A percentile compares a stretch with the other conserved stretches of the same genome.
These are phyloP conservation scores for Dinothrombium tinctorium DNA, from an alignment of 1,140 invertebrate genomes.

Conservation along the genomic window DNA sequence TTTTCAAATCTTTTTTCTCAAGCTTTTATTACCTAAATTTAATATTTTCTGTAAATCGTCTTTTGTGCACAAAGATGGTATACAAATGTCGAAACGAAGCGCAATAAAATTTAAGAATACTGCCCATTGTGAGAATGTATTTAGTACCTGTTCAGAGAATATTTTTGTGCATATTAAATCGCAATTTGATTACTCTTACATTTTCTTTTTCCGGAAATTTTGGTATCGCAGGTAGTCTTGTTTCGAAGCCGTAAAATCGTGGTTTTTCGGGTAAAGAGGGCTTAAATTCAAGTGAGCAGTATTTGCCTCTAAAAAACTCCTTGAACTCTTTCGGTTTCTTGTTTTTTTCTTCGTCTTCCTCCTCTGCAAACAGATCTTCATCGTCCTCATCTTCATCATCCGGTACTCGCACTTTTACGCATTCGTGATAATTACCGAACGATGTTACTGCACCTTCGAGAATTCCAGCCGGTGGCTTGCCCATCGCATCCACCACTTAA, in stretches of 20 bases:
- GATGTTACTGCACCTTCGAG: slow-evolving; percentile 12
- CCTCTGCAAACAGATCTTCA: slow-evolving; percentile 57
- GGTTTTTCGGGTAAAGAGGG: slow-evolving; percentile 14
- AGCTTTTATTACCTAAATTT: slow-evolving; percentile 7
- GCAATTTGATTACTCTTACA: slow-evolving; percentile 1
- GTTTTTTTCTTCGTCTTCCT: slow-evolving; percentile 40
- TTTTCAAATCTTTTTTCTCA: no score
- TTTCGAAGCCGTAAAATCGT: slow-evolving; percentile 11
- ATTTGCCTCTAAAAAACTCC: slow-evolving; percentile 14
- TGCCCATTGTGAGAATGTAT: slow-evolving; percentile 10
- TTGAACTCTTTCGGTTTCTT: slow-evolving; percentile 18
- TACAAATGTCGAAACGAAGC: slow-evolving; percentile 16
- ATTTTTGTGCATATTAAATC: slow-evolving; percentile 1
- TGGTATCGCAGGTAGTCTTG: slow-evolving; percentile 3
- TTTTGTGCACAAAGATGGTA: slow-evolving; percentile 16
- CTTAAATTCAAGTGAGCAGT: slow-evolving; percentile 12
- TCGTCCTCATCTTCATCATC: slow-evolving; percentile 38
- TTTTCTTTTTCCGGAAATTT: slow-evolving; percentile 3
- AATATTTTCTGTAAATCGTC: slow-evolving; percentile 16
- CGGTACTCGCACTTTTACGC: slow-evolving; percentile 11
- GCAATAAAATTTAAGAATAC: slow-evolving; percentile 16
- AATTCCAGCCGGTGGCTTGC: slow-evolving; percentile 15
- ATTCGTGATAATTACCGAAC: slow-evolving; percentile 14
- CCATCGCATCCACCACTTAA: slow-evolving; percentile 16
- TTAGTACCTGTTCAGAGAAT: slow-evolving; percentile 5